phyloP scores from a whole-genome alignment of 2,888 invertebrate genomes.

The Tipula lateralis region DNA sequence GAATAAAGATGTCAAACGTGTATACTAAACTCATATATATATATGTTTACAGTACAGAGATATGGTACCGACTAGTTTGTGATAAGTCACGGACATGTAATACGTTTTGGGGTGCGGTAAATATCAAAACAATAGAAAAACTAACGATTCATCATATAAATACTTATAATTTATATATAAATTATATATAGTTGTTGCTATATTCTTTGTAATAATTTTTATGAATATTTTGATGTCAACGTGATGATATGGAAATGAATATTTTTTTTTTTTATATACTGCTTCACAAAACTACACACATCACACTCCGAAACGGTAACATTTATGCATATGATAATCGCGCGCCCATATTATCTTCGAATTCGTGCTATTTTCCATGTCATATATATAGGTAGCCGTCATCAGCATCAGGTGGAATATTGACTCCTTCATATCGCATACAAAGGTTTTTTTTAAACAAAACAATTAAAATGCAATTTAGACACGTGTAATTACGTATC shows the following conservation, averaged over 20 bases:
- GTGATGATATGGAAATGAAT: neutral
- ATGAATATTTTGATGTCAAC: constrained; percentile 1
- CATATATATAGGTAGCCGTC: neutral
- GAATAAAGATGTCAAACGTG: neutral
- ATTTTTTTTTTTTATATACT: neutral
- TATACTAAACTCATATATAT: too few relatives aligned
- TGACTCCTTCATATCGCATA: neutral
- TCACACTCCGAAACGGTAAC: neutral
- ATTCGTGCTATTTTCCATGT: neutral
- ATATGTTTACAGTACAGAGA: neutral
- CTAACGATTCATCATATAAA: neutral
- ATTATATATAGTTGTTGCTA: neutral
- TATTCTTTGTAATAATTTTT: neutral
- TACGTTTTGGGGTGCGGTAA: neutral
- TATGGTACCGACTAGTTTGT: neutral
- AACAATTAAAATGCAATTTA: neutral
- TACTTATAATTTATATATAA: neutral
- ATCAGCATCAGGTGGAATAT: neutral
- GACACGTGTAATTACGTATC: neutral
- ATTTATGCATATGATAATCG: neutral
- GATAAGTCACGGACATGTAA: neutral
- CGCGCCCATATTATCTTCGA: neutral
- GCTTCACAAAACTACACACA: neutral
- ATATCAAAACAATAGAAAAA: neutral
- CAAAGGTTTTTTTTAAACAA: neutral